Percentiles rank a stretch among this genome's conserved stretches.
Evolutionary conservation across 2,888 invertebrate species (phyloP).

Genomic region (Chrysotoxum bicinctum): DNA sequence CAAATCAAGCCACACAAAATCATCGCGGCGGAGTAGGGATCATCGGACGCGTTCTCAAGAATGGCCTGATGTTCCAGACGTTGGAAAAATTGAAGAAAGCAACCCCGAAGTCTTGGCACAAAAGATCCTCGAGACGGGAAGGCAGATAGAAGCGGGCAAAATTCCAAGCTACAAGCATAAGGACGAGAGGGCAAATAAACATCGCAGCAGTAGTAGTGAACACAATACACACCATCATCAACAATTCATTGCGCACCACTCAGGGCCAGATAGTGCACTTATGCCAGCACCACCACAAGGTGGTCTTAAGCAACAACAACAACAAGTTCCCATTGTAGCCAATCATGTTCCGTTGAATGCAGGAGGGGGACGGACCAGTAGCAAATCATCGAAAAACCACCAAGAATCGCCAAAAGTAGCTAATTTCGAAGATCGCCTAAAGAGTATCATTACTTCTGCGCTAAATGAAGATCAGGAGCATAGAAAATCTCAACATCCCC

Average conservation of each 20-base stretch:
- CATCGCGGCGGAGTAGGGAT: slow-evolving; percentile 86
- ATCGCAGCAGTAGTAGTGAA: slow-evolving; percentile 77
- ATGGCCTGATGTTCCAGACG: slow-evolving; percentile 95
- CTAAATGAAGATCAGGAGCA: slow-evolving; percentile 91
- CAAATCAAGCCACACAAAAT: slow-evolving; percentile 78
- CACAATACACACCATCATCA: slow-evolving; percentile 74
- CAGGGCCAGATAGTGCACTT: slow-evolving; percentile 77
- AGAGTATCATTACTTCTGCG: slow-evolving; percentile 92
- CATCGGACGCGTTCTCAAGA: slow-evolving; percentile 92
- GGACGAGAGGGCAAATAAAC: slow-evolving; percentile 59
- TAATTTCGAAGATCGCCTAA: slow-evolving; percentile 94
- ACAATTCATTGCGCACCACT: slow-evolving; percentile 55
- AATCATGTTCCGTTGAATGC: slow-evolving; percentile 44
- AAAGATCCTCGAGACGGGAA: slow-evolving; percentile 93
- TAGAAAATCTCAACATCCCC: slow-evolving; percentile 75
- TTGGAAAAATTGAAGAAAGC: slow-evolving; percentile 94
- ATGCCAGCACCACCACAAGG: slow-evolving; percentile 80
- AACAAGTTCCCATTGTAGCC: slow-evolving; percentile 31
- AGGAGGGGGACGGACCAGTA: slow-evolving; percentile 1
- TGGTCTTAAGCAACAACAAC: slow-evolving; percentile 66
- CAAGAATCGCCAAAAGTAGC: slow-evolving; percentile 91
- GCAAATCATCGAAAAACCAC: slow-evolving; percentile 72
- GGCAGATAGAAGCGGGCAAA: slow-evolving; percentile 94
- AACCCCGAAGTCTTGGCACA: slow-evolving; percentile 94
- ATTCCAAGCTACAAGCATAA: slow-evolving; percentile 77